Base-by-base conservation (phyloP, 23 tunicate genomes). In the Diplosoma virens region DNA sequence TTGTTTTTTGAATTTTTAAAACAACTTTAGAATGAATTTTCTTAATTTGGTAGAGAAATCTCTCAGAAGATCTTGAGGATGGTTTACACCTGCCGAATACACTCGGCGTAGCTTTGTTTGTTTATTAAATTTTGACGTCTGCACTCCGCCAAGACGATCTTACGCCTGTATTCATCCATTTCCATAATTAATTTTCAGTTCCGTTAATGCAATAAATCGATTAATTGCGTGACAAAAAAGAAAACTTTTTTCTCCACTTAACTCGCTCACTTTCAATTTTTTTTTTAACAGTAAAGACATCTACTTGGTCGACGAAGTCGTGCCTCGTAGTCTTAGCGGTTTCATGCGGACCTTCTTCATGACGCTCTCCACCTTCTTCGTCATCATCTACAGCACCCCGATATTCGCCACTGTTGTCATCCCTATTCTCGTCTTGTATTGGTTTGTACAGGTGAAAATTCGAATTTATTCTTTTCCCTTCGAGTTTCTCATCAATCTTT, bases 371-470 rank as follows among this genome's bases (percentile, higher is more conserved):
- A 93, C 89, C 20, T 84, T 90, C 22, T 54, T 71, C 1, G 79
- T 93, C 46, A 87, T 93, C 50, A 71, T 87, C 27, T 82, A 82
- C 93, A 76, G 94, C 75, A 87, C 89, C 0, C 86, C 93, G 0
- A 78, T 87, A 4, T 93, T 90, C 37, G 86, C 82, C 4, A 79
- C 71, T 23, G 85, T 94, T 25, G 76, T 94, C 29, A 54, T 94
- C 17, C 95, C 99, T 1, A 47, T 83, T 18, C 76, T 83, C 9
- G 18, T 84, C 0, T 76, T 94, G 30, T 82, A 82, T 58, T 83
- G 78, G 69, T 59, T 93, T 61, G 65, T 86, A 16, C 90, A 90
- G 90, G 97, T 88, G 33, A 70, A 18, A 24, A 20, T 58, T 58
- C 25, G 65, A 20, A 17, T 58, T 58, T n/a, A n/a, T n/a, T n/a